Evolutionary conservation across 1,140 invertebrate species (phyloP).

Genomic region (Tetranychus urticae): DNA sequence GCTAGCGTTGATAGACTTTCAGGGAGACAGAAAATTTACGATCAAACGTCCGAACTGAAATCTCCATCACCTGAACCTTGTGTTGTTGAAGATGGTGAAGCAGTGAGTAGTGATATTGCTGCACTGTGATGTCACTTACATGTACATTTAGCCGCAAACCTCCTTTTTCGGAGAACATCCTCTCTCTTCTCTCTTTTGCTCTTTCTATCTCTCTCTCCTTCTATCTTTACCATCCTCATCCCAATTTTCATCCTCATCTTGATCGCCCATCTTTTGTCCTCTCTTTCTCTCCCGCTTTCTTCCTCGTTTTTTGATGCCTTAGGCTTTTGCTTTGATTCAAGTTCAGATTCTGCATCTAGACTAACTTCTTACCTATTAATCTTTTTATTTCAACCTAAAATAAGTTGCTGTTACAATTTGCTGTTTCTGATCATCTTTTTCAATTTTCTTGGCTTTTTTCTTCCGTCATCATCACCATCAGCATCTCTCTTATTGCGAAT

Average conservation of each 20-base stretch:
- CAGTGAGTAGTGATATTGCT: conserved; percentile 5
- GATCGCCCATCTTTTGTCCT: too few relatives aligned
- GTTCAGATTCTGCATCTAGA: not conserved
- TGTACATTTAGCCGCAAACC: not conserved
- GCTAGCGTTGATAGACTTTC: conserved; percentile 43
- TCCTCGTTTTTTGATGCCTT: conserved; percentile 4
- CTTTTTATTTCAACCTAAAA: too few relatives aligned
- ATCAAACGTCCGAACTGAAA: not conserved
- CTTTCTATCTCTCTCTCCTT: not conserved
- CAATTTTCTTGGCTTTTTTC: too few relatives aligned
- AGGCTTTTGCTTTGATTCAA: conserved; percentile 9
- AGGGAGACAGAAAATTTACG: conserved; percentile 35
- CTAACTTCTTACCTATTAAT: not conserved
- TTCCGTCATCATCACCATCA: too few relatives aligned
- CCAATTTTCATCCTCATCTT: too few relatives aligned
- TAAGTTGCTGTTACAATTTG: too few relatives aligned
- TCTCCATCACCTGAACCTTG: not conserved
- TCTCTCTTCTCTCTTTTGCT: not conserved
- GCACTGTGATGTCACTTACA: conserved; percentile 9
- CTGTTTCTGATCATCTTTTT: too few relatives aligned
- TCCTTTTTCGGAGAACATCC: not conserved
- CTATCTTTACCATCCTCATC: not conserved
- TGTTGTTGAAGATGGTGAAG: not conserved
- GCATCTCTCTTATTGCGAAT: too few relatives aligned
- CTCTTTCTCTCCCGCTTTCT: too few relatives aligned